These are phyloP conservation scores for Sebastiscus tertius DNA, from an alignment of 2,797 vertebrate genomes.

Conservation along the genomic window DNA sequence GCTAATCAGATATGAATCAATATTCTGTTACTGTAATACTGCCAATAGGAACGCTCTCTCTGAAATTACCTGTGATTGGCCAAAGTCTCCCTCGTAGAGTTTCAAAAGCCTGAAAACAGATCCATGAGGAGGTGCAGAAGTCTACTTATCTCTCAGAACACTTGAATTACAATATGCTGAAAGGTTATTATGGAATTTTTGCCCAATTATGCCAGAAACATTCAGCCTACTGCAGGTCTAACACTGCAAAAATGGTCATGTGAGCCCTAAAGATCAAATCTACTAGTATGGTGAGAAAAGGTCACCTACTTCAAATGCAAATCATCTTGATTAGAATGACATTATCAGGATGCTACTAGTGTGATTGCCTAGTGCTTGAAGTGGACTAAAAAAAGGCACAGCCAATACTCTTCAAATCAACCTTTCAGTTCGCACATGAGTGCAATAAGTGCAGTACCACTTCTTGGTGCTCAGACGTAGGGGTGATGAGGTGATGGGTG, in stretches of 20 bases:
- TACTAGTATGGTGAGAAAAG: not conserved
- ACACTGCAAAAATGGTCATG: not conserved
- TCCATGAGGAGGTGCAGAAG: too few species aligned
- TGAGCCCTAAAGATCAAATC: not conserved
- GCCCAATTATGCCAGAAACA: too few species aligned
- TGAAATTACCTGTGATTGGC: too few species aligned
- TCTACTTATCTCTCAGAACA: too few species aligned
- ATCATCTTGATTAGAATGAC: constrained; percentile 39
- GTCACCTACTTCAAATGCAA: constrained; percentile 19
- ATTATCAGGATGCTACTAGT: constrained; percentile 35
- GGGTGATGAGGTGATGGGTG: not conserved
- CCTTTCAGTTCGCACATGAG: constrained; percentile 6
- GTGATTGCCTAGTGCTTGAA: constrained; percentile 23
- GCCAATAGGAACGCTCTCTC: too few species aligned
- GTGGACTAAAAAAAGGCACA: constrained; percentile 15
- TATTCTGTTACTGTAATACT: too few species aligned
- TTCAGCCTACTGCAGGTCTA: not conserved
- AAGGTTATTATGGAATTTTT: too few species aligned
- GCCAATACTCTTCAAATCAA: constrained; percentile 19
- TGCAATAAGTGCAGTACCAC: constrained; percentile 9
- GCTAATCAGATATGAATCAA: too few species aligned
- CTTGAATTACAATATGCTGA: too few species aligned
- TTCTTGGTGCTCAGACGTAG: not conserved
- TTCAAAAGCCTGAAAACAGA: too few species aligned
- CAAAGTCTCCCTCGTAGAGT: too few species aligned